Percentiles rank a stretch among this genome's conserved stretches.
Evolutionary conservation across 2,113 vertebrate species (phyloP).

Genomic region (Lepisosteus osseus): DNA sequence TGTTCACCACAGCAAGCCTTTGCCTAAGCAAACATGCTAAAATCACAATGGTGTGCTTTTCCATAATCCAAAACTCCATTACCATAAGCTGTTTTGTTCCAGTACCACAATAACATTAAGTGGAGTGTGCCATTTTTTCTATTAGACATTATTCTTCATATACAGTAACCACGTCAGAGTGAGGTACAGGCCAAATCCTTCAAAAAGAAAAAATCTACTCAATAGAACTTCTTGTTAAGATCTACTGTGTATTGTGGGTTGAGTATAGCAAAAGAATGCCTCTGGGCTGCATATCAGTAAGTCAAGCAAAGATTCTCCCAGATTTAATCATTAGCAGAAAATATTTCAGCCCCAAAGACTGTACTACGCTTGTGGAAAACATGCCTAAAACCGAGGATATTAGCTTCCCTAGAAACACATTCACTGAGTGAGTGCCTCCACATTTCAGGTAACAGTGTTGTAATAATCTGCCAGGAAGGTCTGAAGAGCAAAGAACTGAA

Average conservation of each 20-base stretch:
- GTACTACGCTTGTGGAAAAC: constrained; percentile 12
- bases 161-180: too few species aligned
- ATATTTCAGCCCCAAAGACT: constrained; percentile 46
- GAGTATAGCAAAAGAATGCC: constrained; percentile 36
- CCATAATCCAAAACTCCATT: too few species aligned
- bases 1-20: too few species aligned
- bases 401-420: constrained; percentile 8
- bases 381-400: neutral
- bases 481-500: constrained; percentile 47
- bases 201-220: constrained; percentile 22
- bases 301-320: constrained; percentile 30
- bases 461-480: constrained; percentile 23
- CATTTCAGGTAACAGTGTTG: constrained; percentile 33
- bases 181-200: neutral
- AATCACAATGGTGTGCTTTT: too few species aligned
- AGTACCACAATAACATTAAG: too few species aligned
- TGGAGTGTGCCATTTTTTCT: too few species aligned
- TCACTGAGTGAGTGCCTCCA: constrained; percentile 4
- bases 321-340: constrained; percentile 43
- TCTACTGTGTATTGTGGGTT: constrained; percentile 34
- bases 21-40: too few species aligned
- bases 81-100: too few species aligned
- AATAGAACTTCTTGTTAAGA: constrained; percentile 23
- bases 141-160: too few species aligned
- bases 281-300: constrained; percentile 29